Base-by-base conservation (phyloP, 2,888 invertebrate genomes). In the Augochlorella aurata region DNA sequence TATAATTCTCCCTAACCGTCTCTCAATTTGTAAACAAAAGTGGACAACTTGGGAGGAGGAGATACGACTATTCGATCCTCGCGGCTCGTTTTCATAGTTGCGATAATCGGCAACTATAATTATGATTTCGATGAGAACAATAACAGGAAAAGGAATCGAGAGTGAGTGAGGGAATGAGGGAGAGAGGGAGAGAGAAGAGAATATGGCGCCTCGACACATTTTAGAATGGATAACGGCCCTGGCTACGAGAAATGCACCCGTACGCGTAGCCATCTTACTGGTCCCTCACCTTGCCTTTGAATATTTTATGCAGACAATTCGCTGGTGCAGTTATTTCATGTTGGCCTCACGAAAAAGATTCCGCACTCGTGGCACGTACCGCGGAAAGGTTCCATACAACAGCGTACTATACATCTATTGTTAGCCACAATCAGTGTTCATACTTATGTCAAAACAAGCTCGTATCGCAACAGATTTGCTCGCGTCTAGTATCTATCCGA, bases 301-400 rank as follows among this genome's bases (percentile, higher is more conserved):
- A 93, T 92, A 92, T 92, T 93, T 93, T 91, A 93, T 92, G 88
- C 90, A 90, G 92, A 93, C 92, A 92, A 93, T 93, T 93, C 92
- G 89, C 91, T 87, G 88, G 88, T 91, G 92, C 91, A 92, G 92
- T 92, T 92, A 92, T 91, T 92, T 92, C 90, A 90, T 89, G 90
- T 88, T 87, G 85, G 87, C 87, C 85, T 81, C 82, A 81, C 85
- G 87, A 90, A 90, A 89, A 88, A 88, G 89, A 91, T 91, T 91
- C 84, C 79, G 79, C 85, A 93, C 89, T 90, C 92, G 75, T 70
- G 83, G 90, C 93, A 93, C 92, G 92, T 92, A 89, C 74, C 83
- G 79, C 82, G 84, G 72, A 79, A 77, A 88, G 85, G 82, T 81
- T 79, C 77, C 77, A 65, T 78, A 82, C 79, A 85, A 83, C 81